phyloP scores from a whole-genome alignment of 2,888 invertebrate genomes.

The Drosophila paucipuncta region DNA sequence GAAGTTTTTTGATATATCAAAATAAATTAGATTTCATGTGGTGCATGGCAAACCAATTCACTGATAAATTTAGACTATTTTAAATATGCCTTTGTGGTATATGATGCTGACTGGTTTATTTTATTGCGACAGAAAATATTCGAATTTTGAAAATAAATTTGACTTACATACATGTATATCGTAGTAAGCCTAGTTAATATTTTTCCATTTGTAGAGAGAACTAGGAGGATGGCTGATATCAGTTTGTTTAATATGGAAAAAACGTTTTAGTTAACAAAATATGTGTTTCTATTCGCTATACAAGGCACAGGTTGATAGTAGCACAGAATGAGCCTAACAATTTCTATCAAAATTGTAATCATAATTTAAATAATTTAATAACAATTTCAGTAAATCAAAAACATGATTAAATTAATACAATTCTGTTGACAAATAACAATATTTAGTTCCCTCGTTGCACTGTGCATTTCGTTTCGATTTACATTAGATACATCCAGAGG shows the following conservation, averaged over 20 bases:
- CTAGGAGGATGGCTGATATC: background rate
- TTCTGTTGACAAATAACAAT: background rate
- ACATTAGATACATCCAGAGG: constrained; percentile 49
- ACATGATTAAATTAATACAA: background rate
- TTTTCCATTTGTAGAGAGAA: background rate
- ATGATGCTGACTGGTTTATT: too few relatives aligned
- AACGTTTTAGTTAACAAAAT: background rate
- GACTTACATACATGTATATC: background rate
- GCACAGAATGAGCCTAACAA: background rate
- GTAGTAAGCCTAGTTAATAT: background rate
- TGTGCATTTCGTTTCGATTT: constrained; percentile 52
- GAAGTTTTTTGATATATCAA: background rate
- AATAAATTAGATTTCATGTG: background rate
- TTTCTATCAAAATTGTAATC: background rate
- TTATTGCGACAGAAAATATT: background rate
- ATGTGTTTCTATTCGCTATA: background rate
- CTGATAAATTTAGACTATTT: background rate
- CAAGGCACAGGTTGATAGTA: background rate
- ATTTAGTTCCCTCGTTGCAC: constrained; percentile 11
- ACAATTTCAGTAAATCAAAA: background rate
- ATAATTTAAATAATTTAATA: background rate
- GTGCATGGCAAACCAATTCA: background rate
- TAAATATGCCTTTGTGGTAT: background rate
- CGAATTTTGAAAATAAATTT: background rate
- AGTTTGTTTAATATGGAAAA: background rate